phyloP scores from a whole-genome alignment of 2,113 vertebrate species.

The Takifugu bimaculatus region DNA sequence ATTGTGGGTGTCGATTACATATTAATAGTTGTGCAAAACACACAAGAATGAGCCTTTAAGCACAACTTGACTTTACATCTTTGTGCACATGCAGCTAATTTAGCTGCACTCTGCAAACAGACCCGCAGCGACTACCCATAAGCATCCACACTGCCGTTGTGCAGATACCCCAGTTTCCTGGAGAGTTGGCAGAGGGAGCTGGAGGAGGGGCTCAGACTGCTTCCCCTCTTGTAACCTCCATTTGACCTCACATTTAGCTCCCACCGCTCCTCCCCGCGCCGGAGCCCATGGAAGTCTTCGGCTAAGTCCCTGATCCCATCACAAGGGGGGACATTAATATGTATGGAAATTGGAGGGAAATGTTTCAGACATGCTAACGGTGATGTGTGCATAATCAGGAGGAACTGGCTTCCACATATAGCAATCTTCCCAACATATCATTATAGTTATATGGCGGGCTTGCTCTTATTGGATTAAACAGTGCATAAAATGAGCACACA shows the following conservation, averaged over 20 bases:
- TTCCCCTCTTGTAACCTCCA: conserved; percentile 48
- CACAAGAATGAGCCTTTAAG: conserved; percentile 29
- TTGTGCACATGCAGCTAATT: conserved; percentile 36
- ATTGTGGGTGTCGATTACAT: conserved; percentile 8
- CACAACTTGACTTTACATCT: conserved; percentile 14
- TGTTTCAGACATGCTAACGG: conserved; percentile 47
- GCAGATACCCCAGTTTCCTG: conserved; percentile 45
- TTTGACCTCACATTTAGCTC: conserved; percentile 63
- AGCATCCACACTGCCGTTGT: conserved; percentile 9
- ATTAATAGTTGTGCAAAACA: conserved; percentile 46
- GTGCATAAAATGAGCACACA: not conserved
- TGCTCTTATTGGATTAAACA: not conserved
- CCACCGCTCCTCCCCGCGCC: conserved; percentile 31
- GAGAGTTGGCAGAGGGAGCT: conserved; percentile 15
- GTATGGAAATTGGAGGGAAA: conserved; percentile 50
- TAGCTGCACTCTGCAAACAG: conserved; percentile 24
- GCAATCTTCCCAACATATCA: conserved; percentile 1
- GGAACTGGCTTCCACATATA: conserved; percentile 1
- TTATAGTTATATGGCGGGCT: not conserved
- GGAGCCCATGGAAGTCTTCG: conserved; percentile 32
- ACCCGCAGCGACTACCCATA: conserved; percentile 46
- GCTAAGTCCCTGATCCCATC: conserved; percentile 35
- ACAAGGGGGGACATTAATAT: conserved; percentile 63
- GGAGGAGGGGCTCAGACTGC: conserved; percentile 23
- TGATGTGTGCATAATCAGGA: conserved; percentile 26